Conservation (phyloP, 2,797 vertebrate species). For the Geotrypetes seraphini region DNA sequence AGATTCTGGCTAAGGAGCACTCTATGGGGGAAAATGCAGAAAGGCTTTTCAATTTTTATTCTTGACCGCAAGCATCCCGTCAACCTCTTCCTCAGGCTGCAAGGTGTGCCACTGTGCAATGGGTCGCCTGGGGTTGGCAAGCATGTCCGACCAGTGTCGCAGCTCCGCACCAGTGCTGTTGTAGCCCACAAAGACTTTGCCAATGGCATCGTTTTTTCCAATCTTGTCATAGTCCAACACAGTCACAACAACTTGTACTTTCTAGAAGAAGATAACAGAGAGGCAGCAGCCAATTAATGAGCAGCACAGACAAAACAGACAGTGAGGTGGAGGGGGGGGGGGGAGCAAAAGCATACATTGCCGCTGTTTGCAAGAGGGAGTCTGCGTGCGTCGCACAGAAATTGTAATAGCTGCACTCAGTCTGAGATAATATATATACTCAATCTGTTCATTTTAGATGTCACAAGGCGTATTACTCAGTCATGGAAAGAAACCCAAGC, state of each 20-base stretch:
- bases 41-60: conserved; percentile 73
- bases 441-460: neutral
- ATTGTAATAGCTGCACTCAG: neutral
- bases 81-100: conserved; percentile 93
- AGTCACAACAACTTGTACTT: conserved; percentile 98
- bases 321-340: too few relatives aligned
- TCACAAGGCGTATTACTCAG: neutral
- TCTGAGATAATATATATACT: neutral
- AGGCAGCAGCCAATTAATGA: neutral
- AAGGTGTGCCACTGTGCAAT: conserved; percentile 98
- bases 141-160: conserved; percentile 98
- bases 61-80: conserved; percentile 89
- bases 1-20: conserved; percentile 97
- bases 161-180: conserved; percentile 96
- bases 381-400: neutral
- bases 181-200: conserved; percentile 97
- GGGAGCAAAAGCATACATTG: too few relatives aligned
- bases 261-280: conserved; percentile 60
- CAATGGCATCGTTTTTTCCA: conserved; percentile 98
- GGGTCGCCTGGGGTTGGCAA: conserved; percentile 97
- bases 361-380: accelerated
- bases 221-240: conserved; percentile 99
- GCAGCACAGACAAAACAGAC: neutral
- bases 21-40: conserved; percentile 78
- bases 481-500: neutral